Conservation (phyloP, 1,140 invertebrate genomes). For the Armadillidium nasatum region DNA sequence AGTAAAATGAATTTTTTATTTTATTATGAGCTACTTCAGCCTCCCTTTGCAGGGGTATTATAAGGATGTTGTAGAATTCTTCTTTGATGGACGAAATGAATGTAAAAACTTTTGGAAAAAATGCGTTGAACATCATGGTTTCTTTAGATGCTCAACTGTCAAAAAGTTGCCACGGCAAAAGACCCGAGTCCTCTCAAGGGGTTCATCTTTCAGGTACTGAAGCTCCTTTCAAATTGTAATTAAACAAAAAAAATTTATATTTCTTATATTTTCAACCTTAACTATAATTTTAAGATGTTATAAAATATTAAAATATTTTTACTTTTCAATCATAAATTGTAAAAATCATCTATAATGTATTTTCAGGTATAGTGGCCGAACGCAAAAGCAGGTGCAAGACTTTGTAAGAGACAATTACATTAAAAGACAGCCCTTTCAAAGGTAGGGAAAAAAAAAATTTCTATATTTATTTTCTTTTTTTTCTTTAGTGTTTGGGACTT, state of each 20-base stretch:
- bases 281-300: no score
- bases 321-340: no score
- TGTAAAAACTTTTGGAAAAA: constrained; percentile 99
- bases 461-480: no score
- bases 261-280: no score
- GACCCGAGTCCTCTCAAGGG: constrained; percentile 81
- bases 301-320: no score
- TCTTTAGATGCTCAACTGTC: constrained; percentile 86
- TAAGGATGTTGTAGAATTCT: constrained; percentile 97
- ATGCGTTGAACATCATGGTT: constrained; percentile 97
- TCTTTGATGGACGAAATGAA: constrained; percentile 94
- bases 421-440: constrained; percentile 86
- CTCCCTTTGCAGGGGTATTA: constrained; percentile 71
- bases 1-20: no score
- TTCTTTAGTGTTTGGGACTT: no score
- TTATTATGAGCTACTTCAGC: constrained; percentile 8
- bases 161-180: constrained; percentile 76
- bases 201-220: constrained; percentile 86
- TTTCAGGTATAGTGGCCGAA: constrained; percentile 91
- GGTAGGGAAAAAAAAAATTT: no score
- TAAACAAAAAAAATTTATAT: no score
- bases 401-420: constrained; percentile 96
- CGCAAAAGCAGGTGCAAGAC: constrained; percentile 97
- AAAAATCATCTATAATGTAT: constrained; percentile 30
- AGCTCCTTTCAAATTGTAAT: background rate